phyloP scores from a whole-genome alignment of 2,797 vertebrate genomes.

The Macropus fuliginosus region DNA sequence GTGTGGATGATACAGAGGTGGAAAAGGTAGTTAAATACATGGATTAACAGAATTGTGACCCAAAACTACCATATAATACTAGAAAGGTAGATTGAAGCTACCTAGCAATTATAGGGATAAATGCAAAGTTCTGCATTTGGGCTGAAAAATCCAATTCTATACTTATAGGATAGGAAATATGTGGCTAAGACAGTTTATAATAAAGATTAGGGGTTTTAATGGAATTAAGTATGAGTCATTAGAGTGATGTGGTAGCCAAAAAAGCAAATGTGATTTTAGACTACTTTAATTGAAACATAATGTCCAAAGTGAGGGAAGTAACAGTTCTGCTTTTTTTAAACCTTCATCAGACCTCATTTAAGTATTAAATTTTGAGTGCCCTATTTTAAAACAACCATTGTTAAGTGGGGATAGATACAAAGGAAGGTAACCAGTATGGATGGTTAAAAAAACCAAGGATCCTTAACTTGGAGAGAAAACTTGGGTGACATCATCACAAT shows the following conservation, averaged over 20 bases:
- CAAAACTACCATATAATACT: not conserved
- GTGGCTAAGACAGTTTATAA: not conserved
- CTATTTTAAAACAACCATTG: not conserved
- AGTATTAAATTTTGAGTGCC: not conserved
- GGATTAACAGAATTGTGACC: not conserved
- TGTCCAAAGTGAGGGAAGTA: not conserved
- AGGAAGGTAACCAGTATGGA: not conserved
- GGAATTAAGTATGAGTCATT: not conserved
- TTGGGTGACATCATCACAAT: not conserved
- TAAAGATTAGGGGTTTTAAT: not conserved
- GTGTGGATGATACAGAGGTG: not conserved
- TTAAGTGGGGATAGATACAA: not conserved
- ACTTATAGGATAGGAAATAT: not conserved
- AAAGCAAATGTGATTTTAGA: not conserved
- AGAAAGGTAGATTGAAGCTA: not conserved
- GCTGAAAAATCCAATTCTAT: not conserved
- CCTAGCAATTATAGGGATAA: not conserved
- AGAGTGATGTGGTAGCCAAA: not conserved
- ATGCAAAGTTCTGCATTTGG: not conserved
- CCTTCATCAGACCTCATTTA: not conserved
- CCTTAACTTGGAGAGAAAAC: not conserved
- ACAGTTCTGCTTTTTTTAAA: not conserved
- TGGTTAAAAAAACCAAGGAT: not conserved
- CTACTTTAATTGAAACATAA: not conserved
- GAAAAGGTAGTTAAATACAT: too few species aligned